Conservation (phyloP, 2,888 invertebrate species). For the Chrysotoxum bicinctum region DNA sequence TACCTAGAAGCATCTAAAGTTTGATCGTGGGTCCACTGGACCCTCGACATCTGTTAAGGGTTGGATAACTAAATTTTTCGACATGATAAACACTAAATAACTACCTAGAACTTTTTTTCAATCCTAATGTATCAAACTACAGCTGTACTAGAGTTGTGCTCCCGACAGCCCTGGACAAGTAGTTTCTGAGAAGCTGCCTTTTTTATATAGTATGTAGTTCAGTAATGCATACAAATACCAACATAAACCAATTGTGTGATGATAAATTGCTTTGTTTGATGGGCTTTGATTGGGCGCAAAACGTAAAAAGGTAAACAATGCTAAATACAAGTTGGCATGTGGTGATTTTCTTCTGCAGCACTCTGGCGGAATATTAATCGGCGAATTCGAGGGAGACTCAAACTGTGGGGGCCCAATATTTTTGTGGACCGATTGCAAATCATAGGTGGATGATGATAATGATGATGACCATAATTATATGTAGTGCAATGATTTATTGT, state of each 20-base stretch:
- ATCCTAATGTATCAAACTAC: too few species aligned
- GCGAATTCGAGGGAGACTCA: not conserved
- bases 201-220: too few species aligned
- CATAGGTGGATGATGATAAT: constrained; percentile 19
- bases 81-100: too few species aligned
- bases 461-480: not conserved
- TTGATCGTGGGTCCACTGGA: too few species aligned
- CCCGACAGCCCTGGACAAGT: too few species aligned
- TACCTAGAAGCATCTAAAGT: too few species aligned
- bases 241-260: constrained; percentile 51
- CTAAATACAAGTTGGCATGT: constrained; percentile 62
- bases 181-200: too few species aligned
- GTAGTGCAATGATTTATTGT: constrained; percentile 29
- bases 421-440: not conserved
- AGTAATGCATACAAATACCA: too few species aligned
- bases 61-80: too few species aligned
- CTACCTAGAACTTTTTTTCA: too few species aligned
- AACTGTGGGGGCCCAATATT: not conserved
- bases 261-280: constrained; percentile 67
- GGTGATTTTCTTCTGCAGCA: constrained; percentile 54
- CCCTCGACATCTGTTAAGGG: too few species aligned
- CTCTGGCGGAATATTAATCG: constrained; percentile 50
- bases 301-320: constrained; percentile 64
- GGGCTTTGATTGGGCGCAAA: constrained; percentile 49
- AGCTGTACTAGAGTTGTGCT: too few species aligned